A percentile compares a stretch with the other conserved stretches of the same genome.
Conservation (phyloP, 2,113 vertebrate species). For the Panurus biarmicus region DNA sequence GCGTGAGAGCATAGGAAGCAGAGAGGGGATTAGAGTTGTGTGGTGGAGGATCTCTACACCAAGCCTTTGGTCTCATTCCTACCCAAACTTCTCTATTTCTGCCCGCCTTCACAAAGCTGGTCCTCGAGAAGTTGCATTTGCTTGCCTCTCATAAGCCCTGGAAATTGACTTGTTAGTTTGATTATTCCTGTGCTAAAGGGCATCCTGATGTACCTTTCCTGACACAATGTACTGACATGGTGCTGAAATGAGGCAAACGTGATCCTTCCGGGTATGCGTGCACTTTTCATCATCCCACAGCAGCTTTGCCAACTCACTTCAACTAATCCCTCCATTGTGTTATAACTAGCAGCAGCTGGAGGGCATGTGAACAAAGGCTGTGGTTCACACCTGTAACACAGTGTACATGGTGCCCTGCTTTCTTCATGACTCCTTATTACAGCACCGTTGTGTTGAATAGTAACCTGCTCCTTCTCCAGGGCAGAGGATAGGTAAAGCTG, state of each 20-base stretch:
- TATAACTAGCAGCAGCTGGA: conserved; percentile 34
- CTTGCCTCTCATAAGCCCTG: not conserved
- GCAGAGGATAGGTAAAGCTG: not conserved
- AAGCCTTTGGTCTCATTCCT: not conserved
- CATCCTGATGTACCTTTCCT: conserved; percentile 10
- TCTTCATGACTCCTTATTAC: not conserved
- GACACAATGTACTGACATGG: not conserved
- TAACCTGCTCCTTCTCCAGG: not conserved
- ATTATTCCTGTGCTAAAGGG: not conserved
- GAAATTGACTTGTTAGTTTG: conserved; percentile 8
- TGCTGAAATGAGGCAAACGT: conserved; percentile 30
- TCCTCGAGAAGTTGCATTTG: not conserved
- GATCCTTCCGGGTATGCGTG: not conserved
- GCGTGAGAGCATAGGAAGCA: conserved; percentile 4
- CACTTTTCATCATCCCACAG: conserved; percentile 7
- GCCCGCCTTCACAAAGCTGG: not conserved
- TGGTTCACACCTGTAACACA: not conserved
- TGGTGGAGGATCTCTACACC: not conserved
- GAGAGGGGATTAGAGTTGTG: conserved; percentile 1
- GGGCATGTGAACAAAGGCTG: conserved; percentile 28
- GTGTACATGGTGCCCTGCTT: not conserved
- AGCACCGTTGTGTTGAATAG: not conserved
- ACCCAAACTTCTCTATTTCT: not conserved
- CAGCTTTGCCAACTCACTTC: conserved; percentile 11
- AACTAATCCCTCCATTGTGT: conserved; percentile 42